These are phyloP conservation scores for Botia almorhae DNA, from an alignment of 2,797 vertebrate genomes.

Conservation along the genomic window DNA sequence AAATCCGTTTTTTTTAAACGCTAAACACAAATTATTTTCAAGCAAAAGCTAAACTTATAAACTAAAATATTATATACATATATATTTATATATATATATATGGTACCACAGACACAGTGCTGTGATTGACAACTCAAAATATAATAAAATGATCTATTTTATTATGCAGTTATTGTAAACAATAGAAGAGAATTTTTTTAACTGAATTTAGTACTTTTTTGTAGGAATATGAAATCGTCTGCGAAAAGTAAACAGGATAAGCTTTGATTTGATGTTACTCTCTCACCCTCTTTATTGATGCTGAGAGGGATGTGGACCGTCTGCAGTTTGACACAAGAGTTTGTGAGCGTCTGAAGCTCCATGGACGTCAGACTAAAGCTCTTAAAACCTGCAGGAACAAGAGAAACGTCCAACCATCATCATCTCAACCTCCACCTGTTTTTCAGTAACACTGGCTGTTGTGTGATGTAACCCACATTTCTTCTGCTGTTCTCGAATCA, in stretches of 20 bases:
- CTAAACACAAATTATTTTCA: no score
- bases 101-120: no score
- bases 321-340: conserved; percentile 96
- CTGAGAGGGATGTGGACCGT: conserved; percentile 95
- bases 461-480: conserved; percentile 84
- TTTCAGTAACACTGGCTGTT: background rate
- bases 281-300: conserved; percentile 91
- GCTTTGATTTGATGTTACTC: no score
- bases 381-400: conserved; percentile 84
- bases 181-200: no score
- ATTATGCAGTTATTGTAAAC: no score
- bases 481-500: conserved; percentile 95
- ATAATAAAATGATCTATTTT: no score
- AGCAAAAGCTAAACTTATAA: background rate
- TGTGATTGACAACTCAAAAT: no score
- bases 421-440: background rate
- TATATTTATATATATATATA: no score
- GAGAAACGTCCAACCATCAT: background rate
- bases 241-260: background rate
- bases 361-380: conserved; percentile 90
- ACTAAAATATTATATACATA: background rate
- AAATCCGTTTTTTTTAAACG: background rate
- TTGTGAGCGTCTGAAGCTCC: conserved; percentile 98
- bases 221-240: background rate
- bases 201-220: background rate